phyloP scores from a whole-genome alignment of 2,888 invertebrate species.

The Torymus aiolomorphi region DNA sequence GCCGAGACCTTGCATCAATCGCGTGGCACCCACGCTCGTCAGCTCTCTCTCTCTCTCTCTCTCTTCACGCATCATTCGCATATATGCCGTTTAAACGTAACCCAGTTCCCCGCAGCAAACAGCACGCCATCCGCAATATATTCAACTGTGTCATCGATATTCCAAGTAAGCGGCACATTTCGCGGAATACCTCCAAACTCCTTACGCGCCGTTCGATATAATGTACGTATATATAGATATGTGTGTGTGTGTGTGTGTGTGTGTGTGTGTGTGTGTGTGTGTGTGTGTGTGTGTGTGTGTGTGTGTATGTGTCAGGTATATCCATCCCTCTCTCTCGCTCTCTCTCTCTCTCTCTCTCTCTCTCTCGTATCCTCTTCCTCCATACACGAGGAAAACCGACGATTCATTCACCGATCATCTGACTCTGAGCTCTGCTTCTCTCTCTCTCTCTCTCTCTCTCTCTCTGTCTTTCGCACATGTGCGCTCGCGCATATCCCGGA shows the following conservation, averaged over 20 bases:
- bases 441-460: too few species aligned
- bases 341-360: background rate
- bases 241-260: too few species aligned
- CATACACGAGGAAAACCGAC: too few species aligned
- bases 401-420: too few species aligned
- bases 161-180: slow-evolving; percentile 28
- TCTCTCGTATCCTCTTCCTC: too few species aligned
- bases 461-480: too few species aligned
- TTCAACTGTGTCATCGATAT: slow-evolving; percentile 46
- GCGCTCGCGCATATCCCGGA: too few species aligned
- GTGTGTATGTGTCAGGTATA: too few species aligned
- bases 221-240: too few species aligned
- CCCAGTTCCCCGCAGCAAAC: slow-evolving; percentile 36
- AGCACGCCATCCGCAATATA: slow-evolving; percentile 13
- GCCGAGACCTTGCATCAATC: slow-evolving; percentile 32
- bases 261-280: too few species aligned
- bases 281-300: too few species aligned
- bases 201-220: background rate
- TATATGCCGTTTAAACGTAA: background rate
- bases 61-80: background rate
- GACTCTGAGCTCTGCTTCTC: too few species aligned
- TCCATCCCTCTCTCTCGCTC: slow-evolving; percentile 16
- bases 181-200: slow-evolving; percentile 7
- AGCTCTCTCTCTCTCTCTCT: background rate
- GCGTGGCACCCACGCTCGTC: background rate